Conservation (phyloP, 2,888 invertebrate species). For the Phasia obesa region DNA sequence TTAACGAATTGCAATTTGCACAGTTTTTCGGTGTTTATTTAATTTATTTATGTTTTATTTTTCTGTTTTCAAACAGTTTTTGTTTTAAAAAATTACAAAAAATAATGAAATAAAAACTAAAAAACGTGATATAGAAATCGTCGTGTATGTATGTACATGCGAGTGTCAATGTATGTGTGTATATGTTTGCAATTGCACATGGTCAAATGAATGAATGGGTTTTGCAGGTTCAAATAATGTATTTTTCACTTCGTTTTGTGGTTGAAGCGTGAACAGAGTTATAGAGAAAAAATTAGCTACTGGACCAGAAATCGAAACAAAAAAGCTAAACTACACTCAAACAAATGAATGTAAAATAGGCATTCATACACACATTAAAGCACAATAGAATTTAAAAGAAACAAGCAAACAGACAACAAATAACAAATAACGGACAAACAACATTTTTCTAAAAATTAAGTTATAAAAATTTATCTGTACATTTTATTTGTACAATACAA, state of each 20-base stretch:
- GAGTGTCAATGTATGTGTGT: background rate
- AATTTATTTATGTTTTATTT: slow-evolving; percentile 66
- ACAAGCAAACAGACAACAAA: slow-evolving; percentile 42
- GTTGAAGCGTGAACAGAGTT: slow-evolving; percentile 67
- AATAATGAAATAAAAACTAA: slow-evolving; percentile 47
- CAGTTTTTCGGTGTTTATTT: slow-evolving; percentile 69
- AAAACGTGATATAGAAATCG: slow-evolving; percentile 31
- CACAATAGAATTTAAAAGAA: slow-evolving; percentile 63
- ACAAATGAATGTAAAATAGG: slow-evolving; percentile 24
- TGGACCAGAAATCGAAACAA: slow-evolving; percentile 60
- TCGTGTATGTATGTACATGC: background rate
- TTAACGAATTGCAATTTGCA: slow-evolving; percentile 70
- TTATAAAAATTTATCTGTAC: slow-evolving; percentile 67
- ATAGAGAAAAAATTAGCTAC: slow-evolving; percentile 59
- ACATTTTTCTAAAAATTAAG: slow-evolving; percentile 69
- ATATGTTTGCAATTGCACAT: too few relatives aligned
- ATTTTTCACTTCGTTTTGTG: slow-evolving; percentile 69
- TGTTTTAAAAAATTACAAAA: slow-evolving; percentile 59
- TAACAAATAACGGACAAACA: slow-evolving; percentile 52
- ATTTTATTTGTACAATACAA: slow-evolving; percentile 51
- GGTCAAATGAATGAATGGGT: slow-evolving; percentile 43
- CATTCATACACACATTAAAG: slow-evolving; percentile 60
- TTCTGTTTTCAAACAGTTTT: slow-evolving; percentile 47
- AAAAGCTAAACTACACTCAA: slow-evolving; percentile 8
- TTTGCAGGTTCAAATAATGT: slow-evolving; percentile 50